phyloP scores from a whole-genome alignment of 2,797 vertebrate genomes.

The Anguilla megastoma region DNA sequence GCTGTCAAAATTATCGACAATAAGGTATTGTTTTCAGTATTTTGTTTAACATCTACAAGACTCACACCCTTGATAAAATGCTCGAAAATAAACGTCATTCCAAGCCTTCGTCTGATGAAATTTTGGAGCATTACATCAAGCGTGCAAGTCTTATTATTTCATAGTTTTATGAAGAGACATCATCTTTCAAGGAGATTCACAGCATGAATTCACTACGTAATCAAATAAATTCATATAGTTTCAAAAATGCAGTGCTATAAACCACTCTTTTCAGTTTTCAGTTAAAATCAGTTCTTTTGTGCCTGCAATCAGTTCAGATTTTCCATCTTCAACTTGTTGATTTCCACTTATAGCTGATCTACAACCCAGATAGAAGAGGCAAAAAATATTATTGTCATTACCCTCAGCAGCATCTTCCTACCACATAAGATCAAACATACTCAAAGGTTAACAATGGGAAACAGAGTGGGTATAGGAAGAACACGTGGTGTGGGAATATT shows the following conservation, averaged over 20 bases:
- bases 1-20: neutral
- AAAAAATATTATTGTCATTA: neutral
- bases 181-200: neutral
- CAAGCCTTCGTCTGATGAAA: too few relatives aligned
- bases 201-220: neutral
- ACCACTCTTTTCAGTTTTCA: neutral
- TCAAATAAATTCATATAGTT: neutral
- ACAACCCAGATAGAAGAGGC: neutral
- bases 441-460: conserved; percentile 35
- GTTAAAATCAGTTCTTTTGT: neutral
- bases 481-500: conserved; percentile 36
- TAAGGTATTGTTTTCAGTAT: neutral
- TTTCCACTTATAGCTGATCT: neutral
- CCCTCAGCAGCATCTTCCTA: neutral
- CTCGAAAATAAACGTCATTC: too few relatives aligned
- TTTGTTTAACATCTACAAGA: too few relatives aligned
- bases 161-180: neutral
- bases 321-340: conserved; percentile 1
- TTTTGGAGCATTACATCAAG: too few relatives aligned
- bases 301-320: neutral
- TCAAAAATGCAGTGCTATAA: neutral
- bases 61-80: too few relatives aligned
- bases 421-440: conserved; percentile 23
- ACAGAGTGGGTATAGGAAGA: conserved; percentile 28
- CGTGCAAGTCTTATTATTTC: too few relatives aligned